Evolutionary conservation across 53 echinoderm and acorn worm genomes (phyloP).

Genomic region (Holothuria leucospilota): DNA sequence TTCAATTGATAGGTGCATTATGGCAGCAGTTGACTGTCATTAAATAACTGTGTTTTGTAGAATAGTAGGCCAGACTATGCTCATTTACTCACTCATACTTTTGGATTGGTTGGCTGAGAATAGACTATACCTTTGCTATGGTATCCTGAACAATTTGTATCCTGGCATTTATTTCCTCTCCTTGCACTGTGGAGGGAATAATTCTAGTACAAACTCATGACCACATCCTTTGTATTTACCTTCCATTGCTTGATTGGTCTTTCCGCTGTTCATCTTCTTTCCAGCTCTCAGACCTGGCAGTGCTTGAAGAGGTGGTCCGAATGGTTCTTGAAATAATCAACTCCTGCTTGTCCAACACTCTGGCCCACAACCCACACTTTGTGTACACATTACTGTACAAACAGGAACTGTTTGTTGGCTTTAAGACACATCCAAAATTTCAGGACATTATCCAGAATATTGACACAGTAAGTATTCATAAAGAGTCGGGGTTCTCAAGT

Average conservation of each 20-base stretch:
- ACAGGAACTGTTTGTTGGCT: conserved; percentile 86
- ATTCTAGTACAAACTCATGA: too few relatives aligned
- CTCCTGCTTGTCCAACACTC: conserved; percentile 94
- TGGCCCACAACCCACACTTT: conserved; percentile 96
- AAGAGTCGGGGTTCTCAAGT: too few relatives aligned
- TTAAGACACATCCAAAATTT: conserved; percentile 95
- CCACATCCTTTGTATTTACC: not conserved
- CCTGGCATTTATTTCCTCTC: too few relatives aligned
- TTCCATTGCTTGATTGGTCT: not conserved
- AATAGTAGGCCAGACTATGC: too few relatives aligned
- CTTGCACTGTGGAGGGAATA: too few relatives aligned
- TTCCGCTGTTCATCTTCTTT: not conserved
- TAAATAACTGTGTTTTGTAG: too few relatives aligned
- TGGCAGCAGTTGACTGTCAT: too few relatives aligned
- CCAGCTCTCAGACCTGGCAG: conserved; percentile 93
- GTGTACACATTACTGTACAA: conserved; percentile 99
- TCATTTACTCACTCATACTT: too few relatives aligned
- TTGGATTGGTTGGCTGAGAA: too few relatives aligned
- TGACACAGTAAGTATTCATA: conserved; percentile 81
- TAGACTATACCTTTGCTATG: too few relatives aligned
- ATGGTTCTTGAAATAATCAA: conserved; percentile 85
- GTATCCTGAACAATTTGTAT: too few relatives aligned
- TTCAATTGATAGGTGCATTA: too few relatives aligned
- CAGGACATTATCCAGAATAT: conserved; percentile 99
- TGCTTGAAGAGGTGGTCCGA: conserved; percentile 89